Base-by-base conservation (phyloP, 2,888 invertebrate genomes). In the Operophtera brumata region DNA sequence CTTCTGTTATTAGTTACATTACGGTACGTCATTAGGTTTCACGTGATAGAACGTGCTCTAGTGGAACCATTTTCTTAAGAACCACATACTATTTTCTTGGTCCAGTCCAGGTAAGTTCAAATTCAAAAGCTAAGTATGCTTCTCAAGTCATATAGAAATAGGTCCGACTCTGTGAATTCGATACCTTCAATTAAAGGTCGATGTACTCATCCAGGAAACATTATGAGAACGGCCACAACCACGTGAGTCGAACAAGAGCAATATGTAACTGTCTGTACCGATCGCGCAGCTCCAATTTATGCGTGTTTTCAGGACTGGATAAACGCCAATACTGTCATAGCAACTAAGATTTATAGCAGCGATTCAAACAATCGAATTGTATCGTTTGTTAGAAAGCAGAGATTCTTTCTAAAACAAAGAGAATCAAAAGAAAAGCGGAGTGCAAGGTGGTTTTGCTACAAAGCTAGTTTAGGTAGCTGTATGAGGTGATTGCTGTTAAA, bases 241-340 rank as follows among this genome's bases (percentile, higher is more conserved):
- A 47, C 30, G 42, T 35, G 47, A 54, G 30, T n/a, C n/a, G n/a
- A 51, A 70, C 69, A 69, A 69, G 65, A 66, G 52, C 49, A 47
- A 53, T 54, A 59, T 62, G 55, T 65, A 62, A 54, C 43, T 56
- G 61, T 65, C 55, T 64, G 49, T 56, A 56, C 54, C 51, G 46
- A 54, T 58, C 42, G 48, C 39, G 50, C 48, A 52, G 55, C 55
- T 53, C 34, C 51, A 64, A 73, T 77, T 75, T 73, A 78, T 75
- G 61, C 52, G 63, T 59, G 66, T 65, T 68, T 68, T 67, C 65
- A 60, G 60, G 57, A 59, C 73, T 80, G 79, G 79, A 76, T 68
- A 61, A 57, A 54, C 43, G 80, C 81, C 79, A 82, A 73, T 65
- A 54, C 61, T 68, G 65, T 69, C 70, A 71, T 62, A 59, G 63